These are phyloP conservation scores for Pinna nobilis DNA, from an alignment of 1,140 invertebrate genomes.

Conservation along the genomic window DNA sequence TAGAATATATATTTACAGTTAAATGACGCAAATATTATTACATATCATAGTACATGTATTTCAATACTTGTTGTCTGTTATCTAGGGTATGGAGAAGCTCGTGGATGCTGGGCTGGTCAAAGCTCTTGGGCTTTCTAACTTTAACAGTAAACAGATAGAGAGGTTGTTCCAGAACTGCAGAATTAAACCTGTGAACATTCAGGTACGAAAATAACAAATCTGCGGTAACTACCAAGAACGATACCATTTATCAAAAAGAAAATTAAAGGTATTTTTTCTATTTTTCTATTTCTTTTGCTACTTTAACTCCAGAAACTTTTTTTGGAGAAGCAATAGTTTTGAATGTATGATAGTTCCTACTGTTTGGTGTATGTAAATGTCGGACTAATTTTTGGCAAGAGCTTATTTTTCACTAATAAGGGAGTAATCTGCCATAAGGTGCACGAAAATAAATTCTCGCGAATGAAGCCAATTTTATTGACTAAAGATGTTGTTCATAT, in stretches of 20 bases:
- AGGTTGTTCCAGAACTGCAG: conserved; percentile 77
- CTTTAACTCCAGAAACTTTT: background rate
- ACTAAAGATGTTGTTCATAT: no score
- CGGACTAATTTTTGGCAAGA: no score
- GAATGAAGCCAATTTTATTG: no score
- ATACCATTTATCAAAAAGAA: background rate
- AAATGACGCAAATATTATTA: background rate
- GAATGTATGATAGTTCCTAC: no score
- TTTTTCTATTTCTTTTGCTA: background rate
- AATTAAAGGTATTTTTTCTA: background rate
- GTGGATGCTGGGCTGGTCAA: conserved; percentile 81
- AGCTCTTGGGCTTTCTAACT: conserved; percentile 92
- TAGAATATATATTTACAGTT: background rate
- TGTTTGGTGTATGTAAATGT: no score
- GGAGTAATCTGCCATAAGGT: no score
- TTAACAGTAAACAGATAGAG: conserved; percentile 88
- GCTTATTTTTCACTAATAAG: no score
- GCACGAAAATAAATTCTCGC: no score
- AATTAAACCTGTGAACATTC: background rate
- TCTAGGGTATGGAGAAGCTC: conserved; percentile 84
- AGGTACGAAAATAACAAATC: background rate
- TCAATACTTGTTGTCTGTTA: background rate
- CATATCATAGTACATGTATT: background rate
- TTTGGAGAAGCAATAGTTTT: background rate
- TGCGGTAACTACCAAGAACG: background rate